A percentile compares a stretch with the other conserved stretches of the same genome.
Evolutionary conservation across 2,888 invertebrate genomes (phyloP).

Genomic region (Baronia brevicornis): DNA sequence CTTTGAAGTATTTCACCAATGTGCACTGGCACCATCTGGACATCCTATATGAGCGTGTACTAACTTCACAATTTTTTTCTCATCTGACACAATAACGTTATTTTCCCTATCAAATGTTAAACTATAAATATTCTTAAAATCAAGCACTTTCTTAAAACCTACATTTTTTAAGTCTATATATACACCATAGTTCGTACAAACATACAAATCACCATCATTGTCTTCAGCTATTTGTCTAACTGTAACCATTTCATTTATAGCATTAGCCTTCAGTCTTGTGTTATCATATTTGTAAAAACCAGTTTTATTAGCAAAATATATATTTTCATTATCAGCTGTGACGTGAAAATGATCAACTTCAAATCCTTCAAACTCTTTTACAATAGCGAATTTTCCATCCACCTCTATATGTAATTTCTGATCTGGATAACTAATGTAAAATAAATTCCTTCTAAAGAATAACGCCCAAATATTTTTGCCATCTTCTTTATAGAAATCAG

Average conservation of each 20-base stretch:
- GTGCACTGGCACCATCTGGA: slow-evolving; percentile 17
- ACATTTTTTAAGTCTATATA: slow-evolving; percentile 23
- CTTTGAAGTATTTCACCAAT: slow-evolving; percentile 32
- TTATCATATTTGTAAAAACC: slow-evolving; percentile 43
- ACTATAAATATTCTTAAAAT: slow-evolving; percentile 39
- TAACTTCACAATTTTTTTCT: slow-evolving; percentile 37
- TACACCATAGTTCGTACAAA: slow-evolving; percentile 46
- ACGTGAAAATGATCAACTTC: slow-evolving; percentile 49
- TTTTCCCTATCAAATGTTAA: slow-evolving; percentile 49
- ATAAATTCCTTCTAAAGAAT: slow-evolving; percentile 41
- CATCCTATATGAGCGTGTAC: slow-evolving; percentile 33
- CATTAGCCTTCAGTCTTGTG: slow-evolving; percentile 19
- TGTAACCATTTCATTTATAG: slow-evolving; percentile 34
- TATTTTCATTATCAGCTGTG: slow-evolving; percentile 24
- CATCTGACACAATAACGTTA: slow-evolving; percentile 44
- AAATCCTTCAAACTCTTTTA: slow-evolving; percentile 43
- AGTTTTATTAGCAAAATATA: slow-evolving; percentile 46
- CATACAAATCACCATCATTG: slow-evolving; percentile 37
- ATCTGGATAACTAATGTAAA: slow-evolving; percentile 52
- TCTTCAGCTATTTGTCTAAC: slow-evolving; percentile 53
- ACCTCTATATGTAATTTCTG: slow-evolving; percentile 44
- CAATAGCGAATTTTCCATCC: slow-evolving; percentile 39
- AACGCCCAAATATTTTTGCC: slow-evolving; percentile 48
- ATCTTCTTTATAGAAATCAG: slow-evolving; percentile 44
- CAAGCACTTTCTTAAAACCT: slow-evolving; percentile 33